Evolutionary conservation across 92 coral and sea anemone species (phyloP), one percentile per base, ranked within the genome.

Genomic region (Porites divaricata): DNA sequence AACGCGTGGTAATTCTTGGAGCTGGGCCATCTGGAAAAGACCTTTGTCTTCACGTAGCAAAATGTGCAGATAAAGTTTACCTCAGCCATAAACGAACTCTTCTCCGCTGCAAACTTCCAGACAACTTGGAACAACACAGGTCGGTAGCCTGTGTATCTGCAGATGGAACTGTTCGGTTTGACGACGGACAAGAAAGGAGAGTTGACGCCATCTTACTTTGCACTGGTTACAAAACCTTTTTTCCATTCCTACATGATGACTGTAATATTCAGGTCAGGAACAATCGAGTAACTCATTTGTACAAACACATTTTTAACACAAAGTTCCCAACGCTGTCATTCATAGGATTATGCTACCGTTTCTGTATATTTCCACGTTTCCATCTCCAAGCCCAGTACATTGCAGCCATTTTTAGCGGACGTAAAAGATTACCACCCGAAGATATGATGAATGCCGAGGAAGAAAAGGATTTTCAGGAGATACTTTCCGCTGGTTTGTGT

Each of bases 311-410:
- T 63, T 94, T 96, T 71, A 87, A 89, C 87, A 90, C 91, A 19
- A 77, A 67, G 12, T 88, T 65, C 20, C 93, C 96, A 22, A 86
- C 94, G 7, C 63, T 96, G 77, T 78, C 94, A 50, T 96, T 96
- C 67, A 75, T 96, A 70, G 98, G 98, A 1, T 73, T 96, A 9
- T 85, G 91, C 24, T 20, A 85, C n/a, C 86, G 80, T 26, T 76
- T 92, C 23, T 88, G 91, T 45, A 95, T 98, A 5, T 94, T 96
- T 67, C 98, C 98, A n/a, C 88, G 74, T 65, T 94, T 94, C 52
- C 85, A 88, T 58, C 74, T 94, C 19, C 98, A 96, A 83, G 89
- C 98, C 13, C 88, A 81, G 19, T 87, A 81, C 54, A 81, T 90
- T 28, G 88, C 81, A 51, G 86, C 98, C 0, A 93, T 88, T 19